These are phyloP conservation scores for Lophotriccus pileatus DNA, from an alignment of 2,797 vertebrate species.

Conservation along the genomic window DNA sequence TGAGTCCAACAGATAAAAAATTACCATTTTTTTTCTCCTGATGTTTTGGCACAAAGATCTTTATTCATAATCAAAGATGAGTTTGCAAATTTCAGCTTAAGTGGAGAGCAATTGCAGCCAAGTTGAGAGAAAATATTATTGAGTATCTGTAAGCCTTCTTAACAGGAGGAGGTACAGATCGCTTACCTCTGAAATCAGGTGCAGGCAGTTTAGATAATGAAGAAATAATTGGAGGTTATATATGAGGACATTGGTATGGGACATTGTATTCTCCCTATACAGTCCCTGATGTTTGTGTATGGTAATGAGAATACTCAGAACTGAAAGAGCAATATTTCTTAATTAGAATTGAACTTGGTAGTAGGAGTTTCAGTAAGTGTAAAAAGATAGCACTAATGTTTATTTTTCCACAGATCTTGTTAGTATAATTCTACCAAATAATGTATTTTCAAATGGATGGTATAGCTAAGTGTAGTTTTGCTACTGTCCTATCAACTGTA, in stretches of 20 bases:
- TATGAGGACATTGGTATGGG: too few relatives aligned
- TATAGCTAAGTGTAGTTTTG: background rate
- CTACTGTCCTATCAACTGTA: background rate
- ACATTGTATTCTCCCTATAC: background rate
- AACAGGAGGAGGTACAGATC: background rate
- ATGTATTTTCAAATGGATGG: background rate
- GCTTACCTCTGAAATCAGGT: background rate
- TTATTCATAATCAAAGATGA: background rate
- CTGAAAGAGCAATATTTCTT: background rate
- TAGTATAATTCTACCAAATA: background rate
- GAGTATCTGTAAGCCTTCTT: background rate
- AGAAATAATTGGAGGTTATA: background rate
- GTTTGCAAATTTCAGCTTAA: background rate
- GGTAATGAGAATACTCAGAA: background rate
- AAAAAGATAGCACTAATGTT: background rate
- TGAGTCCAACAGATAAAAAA: background rate
- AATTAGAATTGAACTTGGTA: background rate
- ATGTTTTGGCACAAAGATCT: background rate
- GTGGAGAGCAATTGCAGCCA: background rate
- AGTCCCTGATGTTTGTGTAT: background rate
- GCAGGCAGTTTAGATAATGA: background rate
- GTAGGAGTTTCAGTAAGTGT: rapidly evolving
- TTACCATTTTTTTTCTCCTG: background rate
- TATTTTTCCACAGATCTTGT: background rate
- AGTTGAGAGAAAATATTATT: background rate